Evolutionary conservation across 1,140 invertebrate genomes (phyloP), one percentile per base, ranked within the genome.

Genomic region (Drosophila azteca): DNA sequence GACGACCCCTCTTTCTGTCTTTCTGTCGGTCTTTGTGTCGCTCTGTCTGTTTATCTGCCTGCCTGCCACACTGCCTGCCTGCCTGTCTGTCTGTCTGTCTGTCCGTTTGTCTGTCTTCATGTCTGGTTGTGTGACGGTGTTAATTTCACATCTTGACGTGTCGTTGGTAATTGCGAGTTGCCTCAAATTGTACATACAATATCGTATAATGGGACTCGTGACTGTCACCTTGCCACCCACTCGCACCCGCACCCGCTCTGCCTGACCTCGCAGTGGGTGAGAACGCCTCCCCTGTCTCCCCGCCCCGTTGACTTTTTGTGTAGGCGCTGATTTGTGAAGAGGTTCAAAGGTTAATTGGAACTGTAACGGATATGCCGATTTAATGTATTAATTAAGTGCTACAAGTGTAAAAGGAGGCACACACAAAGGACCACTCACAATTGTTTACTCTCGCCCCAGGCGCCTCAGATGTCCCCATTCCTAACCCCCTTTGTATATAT

Each of bases 91-190:
- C 48, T 41, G 50, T 6, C 39, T 39, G 24, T 53, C 44, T 43
- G 45, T 20, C 46, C 52, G 63, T 49, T 46, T 54, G 49, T 51
- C 50, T 52, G 57, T 51, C 72, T 59, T 64, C 49, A 50, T 60
- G 52, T 57, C 75, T 51, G 78, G 58, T 81, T 85, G 83, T 83
- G 83, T 88, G 83, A 87, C 83, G 83, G 83, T 88, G 83, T 88
- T 88, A 88, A 88, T 88, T 88, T 88, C 83, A 83, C 83, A 88
- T 89, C 83, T 88, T 88, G 83, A 88, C 83, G 83, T 88, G 83
- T 88, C 76, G 83, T 89, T 88, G 83, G 83, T 89, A 88, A 88
- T 88, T 88, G 83, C 76, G 79, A 88, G 79, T 83, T 81, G 83
- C 83, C 79, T 77, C 63, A 88, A 83, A 88, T 79, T 88, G 83